These are phyloP conservation scores for Seira sanloemensis DNA, from an alignment of 2,888 invertebrate species.

Conservation along the genomic window DNA sequence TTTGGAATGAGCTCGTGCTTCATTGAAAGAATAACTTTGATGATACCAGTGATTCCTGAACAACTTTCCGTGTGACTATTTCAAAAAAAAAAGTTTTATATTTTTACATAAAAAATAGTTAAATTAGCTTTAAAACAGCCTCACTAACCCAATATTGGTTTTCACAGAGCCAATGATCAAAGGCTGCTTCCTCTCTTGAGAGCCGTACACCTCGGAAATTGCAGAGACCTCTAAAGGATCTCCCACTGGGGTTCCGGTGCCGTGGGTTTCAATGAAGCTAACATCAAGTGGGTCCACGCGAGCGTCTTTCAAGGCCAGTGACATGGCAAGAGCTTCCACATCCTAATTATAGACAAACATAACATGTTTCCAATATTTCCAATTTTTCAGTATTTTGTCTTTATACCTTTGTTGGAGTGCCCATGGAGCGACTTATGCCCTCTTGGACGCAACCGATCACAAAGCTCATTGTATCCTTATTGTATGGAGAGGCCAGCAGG, in stretches of 20 bases:
- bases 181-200: background rate
- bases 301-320: slow-evolving; percentile 36
- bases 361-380: too few species aligned
- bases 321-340: slow-evolving; percentile 42
- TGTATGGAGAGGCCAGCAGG: slow-evolving; percentile 19
- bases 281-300: slow-evolving; percentile 36
- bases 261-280: slow-evolving; percentile 26
- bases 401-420: slow-evolving; percentile 49
- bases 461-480: background rate
- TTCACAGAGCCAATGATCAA: slow-evolving; percentile 54
- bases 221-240: slow-evolving; percentile 60
- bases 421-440: slow-evolving; percentile 35
- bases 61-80: slow-evolving; percentile 36
- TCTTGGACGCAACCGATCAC: slow-evolving; percentile 39
- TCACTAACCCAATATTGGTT: slow-evolving; percentile 41
- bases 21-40: slow-evolving; percentile 55
- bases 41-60: slow-evolving; percentile 42
- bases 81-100: too few species aligned
- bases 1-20: slow-evolving; percentile 62
- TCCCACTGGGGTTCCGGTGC: slow-evolving; percentile 39
- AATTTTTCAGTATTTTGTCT: too few species aligned
- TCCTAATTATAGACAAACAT: too few species aligned
- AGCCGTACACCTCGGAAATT: slow-evolving; percentile 37
- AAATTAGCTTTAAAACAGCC: too few species aligned
- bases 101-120: too few species aligned